Conservation (phyloP, 2,113 vertebrate species). For the Neodon shergylaensis region DNA sequence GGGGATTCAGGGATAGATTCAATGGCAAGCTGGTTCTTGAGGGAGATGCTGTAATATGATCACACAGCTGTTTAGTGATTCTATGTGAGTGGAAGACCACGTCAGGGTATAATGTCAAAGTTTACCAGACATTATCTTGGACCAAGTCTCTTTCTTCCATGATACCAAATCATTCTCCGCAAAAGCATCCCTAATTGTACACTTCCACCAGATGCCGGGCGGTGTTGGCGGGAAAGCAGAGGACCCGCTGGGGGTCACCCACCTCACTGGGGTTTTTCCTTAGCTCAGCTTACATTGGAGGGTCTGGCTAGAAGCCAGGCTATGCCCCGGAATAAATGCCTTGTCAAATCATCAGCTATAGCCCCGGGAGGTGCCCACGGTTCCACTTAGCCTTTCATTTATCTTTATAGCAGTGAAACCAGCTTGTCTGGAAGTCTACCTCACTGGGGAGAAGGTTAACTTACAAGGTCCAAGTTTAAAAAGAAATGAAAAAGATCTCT, state of each 20-base stretch:
- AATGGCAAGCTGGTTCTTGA: slow-evolving; percentile 73
- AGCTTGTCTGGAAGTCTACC: slow-evolving; percentile 13
- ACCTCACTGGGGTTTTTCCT: slow-evolving; percentile 55
- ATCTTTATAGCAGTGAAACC: slow-evolving; percentile 58
- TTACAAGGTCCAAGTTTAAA: slow-evolving; percentile 32
- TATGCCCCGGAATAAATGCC: slow-evolving; percentile 62
- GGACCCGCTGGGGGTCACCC: slow-evolving; percentile 34
- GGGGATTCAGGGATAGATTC: slow-evolving; percentile 73
- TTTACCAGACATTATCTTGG: slow-evolving; percentile 83
- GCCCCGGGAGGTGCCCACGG: background rate
- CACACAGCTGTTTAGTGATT: slow-evolving; percentile 72
- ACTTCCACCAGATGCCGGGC: slow-evolving; percentile 64
- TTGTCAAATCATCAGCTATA: slow-evolving; percentile 56
- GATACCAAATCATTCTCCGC: slow-evolving; percentile 75
- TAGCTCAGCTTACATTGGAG: slow-evolving; percentile 13
- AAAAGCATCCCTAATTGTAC: slow-evolving; percentile 78
- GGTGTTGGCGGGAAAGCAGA: slow-evolving; percentile 24
- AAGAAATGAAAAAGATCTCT: background rate
- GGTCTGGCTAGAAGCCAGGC: slow-evolving; percentile 30
- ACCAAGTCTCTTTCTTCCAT: slow-evolving; percentile 80
- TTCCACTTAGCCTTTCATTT: slow-evolving; percentile 54
- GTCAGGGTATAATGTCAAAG: slow-evolving; percentile 77
- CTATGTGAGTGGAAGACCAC: slow-evolving; percentile 64
- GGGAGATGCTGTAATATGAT: slow-evolving; percentile 74
- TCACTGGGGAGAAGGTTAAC: slow-evolving; percentile 45